Conservation (phyloP, 2,113 vertebrate genomes). For the Speoplatyrhinus poulsoni region DNA sequence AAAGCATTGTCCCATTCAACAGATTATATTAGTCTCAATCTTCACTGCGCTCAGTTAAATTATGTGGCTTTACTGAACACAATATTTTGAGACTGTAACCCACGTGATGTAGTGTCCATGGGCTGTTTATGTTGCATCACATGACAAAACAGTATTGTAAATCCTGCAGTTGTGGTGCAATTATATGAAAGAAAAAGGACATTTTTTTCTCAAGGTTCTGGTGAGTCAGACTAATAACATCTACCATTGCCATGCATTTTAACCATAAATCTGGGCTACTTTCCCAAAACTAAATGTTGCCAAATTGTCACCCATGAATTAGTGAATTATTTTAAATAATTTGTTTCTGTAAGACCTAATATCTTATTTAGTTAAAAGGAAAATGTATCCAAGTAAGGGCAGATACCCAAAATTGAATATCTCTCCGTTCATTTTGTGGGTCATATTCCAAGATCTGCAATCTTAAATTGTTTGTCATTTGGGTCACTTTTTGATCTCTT, state of each 20-base stretch:
- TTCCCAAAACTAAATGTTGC: slow-evolving; percentile 5
- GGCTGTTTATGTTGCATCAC: slow-evolving; percentile 28
- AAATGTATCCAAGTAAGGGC: slow-evolving; percentile 14
- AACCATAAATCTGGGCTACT: not conserved
- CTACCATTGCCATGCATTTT: not conserved
- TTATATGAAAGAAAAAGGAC: not conserved
- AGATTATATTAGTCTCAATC: slow-evolving; percentile 64
- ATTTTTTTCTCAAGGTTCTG: slow-evolving; percentile 10
- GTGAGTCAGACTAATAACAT: not conserved
- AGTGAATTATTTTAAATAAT: not conserved
- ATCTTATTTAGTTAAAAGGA: slow-evolving; percentile 15
- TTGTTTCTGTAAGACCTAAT: not conserved
- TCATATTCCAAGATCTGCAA: slow-evolving; percentile 17
- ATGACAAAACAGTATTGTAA: not conserved
- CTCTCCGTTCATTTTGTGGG: not conserved
- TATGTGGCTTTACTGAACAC: slow-evolving; percentile 41
- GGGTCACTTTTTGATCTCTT: slow-evolving; percentile 5
- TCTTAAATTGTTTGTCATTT: slow-evolving; percentile 12
- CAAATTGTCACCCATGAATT: slow-evolving; percentile 14
- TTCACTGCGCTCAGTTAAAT: slow-evolving; percentile 46
- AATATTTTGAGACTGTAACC: slow-evolving; percentile 41
- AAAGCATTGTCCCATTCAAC: slow-evolving; percentile 68
- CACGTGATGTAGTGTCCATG: slow-evolving; percentile 40
- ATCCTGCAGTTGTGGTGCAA: slow-evolving; percentile 1
- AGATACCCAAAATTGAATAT: slow-evolving; percentile 14